A percentile compares a stretch with the other conserved stretches of the same genome.
Conservation (phyloP, 2,797 vertebrate species). For the Rhynchotus rufescens region DNA sequence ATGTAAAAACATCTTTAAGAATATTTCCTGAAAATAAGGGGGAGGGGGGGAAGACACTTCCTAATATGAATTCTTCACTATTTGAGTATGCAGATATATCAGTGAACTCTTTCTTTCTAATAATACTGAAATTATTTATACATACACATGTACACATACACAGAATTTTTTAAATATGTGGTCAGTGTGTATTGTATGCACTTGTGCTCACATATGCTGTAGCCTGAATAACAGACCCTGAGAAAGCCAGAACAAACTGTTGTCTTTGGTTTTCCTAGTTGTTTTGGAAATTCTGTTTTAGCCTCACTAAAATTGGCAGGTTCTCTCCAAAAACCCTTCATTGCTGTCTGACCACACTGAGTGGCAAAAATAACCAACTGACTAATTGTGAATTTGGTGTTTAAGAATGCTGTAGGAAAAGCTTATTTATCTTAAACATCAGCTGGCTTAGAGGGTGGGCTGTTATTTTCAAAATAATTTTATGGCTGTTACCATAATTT, state of each 20-base stretch:
- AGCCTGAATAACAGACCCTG: slow-evolving; percentile 2
- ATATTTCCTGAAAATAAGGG: background rate
- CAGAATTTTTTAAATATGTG: background rate
- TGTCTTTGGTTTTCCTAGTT: background rate
- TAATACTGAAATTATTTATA: background rate
- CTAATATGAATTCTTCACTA: background rate
- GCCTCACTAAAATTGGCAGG: slow-evolving; percentile 2
- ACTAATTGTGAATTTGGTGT: background rate
- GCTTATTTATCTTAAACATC: background rate
- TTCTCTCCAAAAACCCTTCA: background rate
- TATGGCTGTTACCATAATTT: background rate
- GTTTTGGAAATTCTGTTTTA: background rate
- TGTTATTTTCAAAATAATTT: background rate
- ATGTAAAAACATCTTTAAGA: background rate
- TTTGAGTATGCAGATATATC: background rate
- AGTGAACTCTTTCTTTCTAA: background rate
- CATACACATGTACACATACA: too few relatives aligned
- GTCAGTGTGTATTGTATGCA: background rate
- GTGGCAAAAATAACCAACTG: background rate
- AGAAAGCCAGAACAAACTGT: slow-evolving; percentile 7
- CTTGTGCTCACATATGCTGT: background rate
- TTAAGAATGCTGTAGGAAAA: background rate
- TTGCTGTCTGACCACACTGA: background rate
- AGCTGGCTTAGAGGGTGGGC: fast-evolving
- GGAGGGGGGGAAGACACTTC: background rate